phyloP scores from a whole-genome alignment of 2,113 vertebrate species.

The Onychorhynchus coronatus region DNA sequence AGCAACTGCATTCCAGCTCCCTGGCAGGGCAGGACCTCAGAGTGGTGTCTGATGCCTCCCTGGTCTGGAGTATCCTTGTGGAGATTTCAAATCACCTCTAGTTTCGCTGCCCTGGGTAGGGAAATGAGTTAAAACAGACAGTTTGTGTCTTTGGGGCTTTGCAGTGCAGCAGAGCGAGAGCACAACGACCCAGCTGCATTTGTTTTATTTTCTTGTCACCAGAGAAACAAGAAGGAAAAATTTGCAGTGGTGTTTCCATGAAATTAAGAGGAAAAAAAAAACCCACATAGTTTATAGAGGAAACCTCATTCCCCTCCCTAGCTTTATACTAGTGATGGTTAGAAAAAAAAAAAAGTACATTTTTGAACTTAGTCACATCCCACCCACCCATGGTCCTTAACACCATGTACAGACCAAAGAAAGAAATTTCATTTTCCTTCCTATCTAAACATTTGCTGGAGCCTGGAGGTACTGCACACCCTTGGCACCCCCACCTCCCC shows the following conservation, averaged over 20 bases:
- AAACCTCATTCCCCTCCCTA: neutral
- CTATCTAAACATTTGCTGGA: slow-evolving; percentile 43
- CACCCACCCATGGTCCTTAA: neutral
- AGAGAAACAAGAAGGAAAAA: slow-evolving; percentile 70
- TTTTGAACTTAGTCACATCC: slow-evolving; percentile 44
- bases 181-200: slow-evolving; percentile 55
- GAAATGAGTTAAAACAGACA: neutral
- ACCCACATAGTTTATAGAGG: neutral
- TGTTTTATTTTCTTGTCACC: slow-evolving; percentile 75
- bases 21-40: neutral
- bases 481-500: neutral
- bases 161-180: neutral
- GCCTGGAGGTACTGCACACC: neutral
- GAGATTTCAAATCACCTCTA: neutral
- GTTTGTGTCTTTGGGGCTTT: neutral
- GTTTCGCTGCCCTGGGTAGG: neutral
- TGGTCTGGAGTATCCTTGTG: neutral
- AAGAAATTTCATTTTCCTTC: slow-evolving; percentile 12
- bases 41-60: neutral
- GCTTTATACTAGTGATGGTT: neutral
- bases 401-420: neutral
- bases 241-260: slow-evolving; percentile 62
- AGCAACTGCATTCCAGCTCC: neutral
- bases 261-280: slow-evolving; percentile 11
- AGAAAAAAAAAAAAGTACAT: neutral